Percentiles rank a stretch among this genome's conserved stretches.
phyloP scores from a whole-genome alignment of 1,140 invertebrate genomes.

The Sesamia nonagrioides region DNA sequence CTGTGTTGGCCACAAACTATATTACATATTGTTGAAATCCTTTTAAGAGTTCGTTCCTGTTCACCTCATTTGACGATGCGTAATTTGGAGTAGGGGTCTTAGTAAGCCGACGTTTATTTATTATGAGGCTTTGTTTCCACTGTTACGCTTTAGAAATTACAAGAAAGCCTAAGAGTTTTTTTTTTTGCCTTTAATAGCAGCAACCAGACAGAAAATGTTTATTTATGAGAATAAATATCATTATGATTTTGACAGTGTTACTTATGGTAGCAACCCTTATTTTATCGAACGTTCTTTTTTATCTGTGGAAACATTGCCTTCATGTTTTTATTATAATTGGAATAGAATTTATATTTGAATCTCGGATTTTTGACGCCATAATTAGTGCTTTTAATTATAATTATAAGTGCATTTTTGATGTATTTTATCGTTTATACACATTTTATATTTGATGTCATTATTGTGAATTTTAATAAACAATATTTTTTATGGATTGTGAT shows the following conservation, averaged over 20 bases:
- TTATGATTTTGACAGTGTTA: no score
- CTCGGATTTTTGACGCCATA: slow-evolving; percentile 37
- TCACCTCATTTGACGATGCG: neutral
- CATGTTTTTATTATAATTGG: slow-evolving; percentile 17
- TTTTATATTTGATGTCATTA: slow-evolving; percentile 32
- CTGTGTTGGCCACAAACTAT: no score
- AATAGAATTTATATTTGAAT: slow-evolving; percentile 10
- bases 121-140: slow-evolving; percentile 8
- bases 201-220: no score
- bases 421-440: slow-evolving; percentile 47
- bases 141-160: neutral
- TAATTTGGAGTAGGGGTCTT: slow-evolving; percentile 37
- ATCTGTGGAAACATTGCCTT: neutral
- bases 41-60: no score
- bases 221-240: no score
- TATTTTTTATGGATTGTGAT: slow-evolving; percentile 22
- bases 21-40: no score
- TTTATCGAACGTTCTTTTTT: neutral
- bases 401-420: slow-evolving; percentile 49
- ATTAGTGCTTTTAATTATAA: slow-evolving; percentile 26
- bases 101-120: slow-evolving; percentile 22
- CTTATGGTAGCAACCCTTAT: no score
- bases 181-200: no score
- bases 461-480: slow-evolving; percentile 34
- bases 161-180: no score